A percentile compares a stretch with the other conserved stretches of the same genome.
These are phyloP conservation scores for Phaetusa simplex DNA, from an alignment of 2,113 vertebrate genomes.

Conservation along the genomic window DNA sequence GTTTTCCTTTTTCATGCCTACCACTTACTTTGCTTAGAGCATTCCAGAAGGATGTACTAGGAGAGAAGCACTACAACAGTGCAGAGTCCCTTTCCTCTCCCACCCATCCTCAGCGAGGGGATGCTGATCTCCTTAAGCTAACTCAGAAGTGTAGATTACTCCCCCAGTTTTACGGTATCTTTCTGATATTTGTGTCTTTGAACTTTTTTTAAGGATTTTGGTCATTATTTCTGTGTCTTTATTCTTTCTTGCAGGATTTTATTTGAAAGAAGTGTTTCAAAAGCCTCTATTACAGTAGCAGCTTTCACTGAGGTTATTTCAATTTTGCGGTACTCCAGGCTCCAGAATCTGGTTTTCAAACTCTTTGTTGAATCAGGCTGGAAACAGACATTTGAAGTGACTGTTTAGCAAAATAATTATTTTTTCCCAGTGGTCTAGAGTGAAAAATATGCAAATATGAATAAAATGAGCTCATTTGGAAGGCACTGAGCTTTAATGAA, in stretches of 20 bases:
- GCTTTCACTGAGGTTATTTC: background rate
- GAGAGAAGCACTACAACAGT: background rate
- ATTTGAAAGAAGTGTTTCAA: background rate
- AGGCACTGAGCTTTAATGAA: constrained; percentile 21
- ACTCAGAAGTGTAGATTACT: background rate
- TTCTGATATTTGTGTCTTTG: background rate
- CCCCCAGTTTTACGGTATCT: background rate
- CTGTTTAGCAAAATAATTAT: constrained; percentile 7
- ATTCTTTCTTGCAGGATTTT: background rate
- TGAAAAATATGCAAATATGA: constrained; percentile 49
- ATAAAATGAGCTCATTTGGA: constrained; percentile 29
- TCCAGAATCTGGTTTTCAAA: background rate
- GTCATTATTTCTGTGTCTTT: background rate
- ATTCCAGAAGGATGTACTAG: background rate
- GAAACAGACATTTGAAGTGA: background rate
- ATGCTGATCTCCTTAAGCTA: background rate
- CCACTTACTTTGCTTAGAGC: background rate
- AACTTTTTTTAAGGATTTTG: background rate
- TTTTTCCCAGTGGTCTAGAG: constrained; percentile 27
- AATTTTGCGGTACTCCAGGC: background rate
- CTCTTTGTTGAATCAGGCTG: background rate
- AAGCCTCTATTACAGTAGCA: background rate
- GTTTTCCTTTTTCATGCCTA: background rate
- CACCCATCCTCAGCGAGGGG: background rate
- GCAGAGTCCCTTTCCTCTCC: background rate